phyloP scores from a whole-genome alignment of 92 coral and sea anemone genomes.

The Pocillopora meandrina region DNA sequence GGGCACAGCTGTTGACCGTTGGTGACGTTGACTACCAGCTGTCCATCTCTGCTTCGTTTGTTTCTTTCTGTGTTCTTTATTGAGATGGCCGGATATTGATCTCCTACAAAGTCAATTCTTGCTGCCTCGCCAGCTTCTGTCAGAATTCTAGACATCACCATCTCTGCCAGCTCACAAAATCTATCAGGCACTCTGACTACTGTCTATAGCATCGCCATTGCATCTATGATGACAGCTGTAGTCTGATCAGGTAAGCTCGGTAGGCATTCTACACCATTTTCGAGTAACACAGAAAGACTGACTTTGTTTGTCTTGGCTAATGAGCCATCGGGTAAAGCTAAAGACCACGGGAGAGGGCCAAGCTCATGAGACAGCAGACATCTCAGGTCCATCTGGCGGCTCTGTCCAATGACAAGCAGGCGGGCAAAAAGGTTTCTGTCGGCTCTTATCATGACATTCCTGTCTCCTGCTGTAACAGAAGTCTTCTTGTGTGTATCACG shows the following conservation, averaged over 20 bases:
- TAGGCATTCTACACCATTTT: constrained; percentile 45
- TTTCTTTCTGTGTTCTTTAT: too few species aligned
- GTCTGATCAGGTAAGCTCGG: constrained; percentile 39
- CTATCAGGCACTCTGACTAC: neutral
- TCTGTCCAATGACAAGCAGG: constrained; percentile 51
- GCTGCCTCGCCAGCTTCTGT: too few species aligned
- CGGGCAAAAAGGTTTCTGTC: constrained; percentile 65
- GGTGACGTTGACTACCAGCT: too few species aligned
- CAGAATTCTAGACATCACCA: too few species aligned
- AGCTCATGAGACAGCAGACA: constrained; percentile 58
- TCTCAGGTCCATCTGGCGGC: too few species aligned
- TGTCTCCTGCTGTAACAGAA: constrained; percentile 20
- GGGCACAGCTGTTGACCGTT: too few species aligned
- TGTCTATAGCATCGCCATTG: neutral
- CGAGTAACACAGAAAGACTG: constrained; percentile 56
- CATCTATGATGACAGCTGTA: constrained; percentile 6
- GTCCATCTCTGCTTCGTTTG: too few species aligned
- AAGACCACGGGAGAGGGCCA: constrained; percentile 69
- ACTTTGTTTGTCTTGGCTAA: constrained; percentile 59
- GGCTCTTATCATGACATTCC: constrained; percentile 34
- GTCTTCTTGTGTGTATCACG: too few species aligned
- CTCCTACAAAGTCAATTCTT: too few species aligned
- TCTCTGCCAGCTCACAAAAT: neutral
- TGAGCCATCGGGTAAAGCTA: constrained; percentile 55
- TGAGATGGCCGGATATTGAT: too few species aligned